These are phyloP conservation scores for Staurois parvus DNA, from an alignment of 2,797 vertebrate species.

Conservation along the genomic window DNA sequence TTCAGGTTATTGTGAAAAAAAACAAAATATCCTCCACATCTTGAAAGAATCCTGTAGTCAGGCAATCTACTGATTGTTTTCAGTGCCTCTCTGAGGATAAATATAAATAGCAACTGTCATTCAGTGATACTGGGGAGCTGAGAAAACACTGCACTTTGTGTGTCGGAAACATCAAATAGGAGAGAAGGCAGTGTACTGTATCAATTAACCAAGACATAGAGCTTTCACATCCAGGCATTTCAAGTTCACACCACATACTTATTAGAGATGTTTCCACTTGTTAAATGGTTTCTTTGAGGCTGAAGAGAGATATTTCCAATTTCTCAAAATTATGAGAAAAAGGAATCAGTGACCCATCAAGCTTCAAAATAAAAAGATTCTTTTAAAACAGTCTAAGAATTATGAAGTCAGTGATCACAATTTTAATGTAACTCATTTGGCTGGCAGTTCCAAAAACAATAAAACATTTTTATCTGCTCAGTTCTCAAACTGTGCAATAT, in stretches of 20 bases:
- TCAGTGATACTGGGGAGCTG: conserved; percentile 59
- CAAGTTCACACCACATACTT: conserved; percentile 71
- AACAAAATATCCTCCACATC: conserved; percentile 44
- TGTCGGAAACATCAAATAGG: conserved; percentile 65
- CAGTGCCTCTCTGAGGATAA: conserved; percentile 62
- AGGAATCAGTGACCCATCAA: not conserved
- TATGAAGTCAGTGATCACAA: no score
- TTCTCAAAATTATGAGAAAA: not conserved
- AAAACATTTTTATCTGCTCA: not conserved
- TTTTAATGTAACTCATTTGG: no score
- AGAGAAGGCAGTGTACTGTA: conserved; percentile 73
- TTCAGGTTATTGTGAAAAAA: conserved; percentile 40
- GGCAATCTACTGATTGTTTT: conserved; percentile 42
- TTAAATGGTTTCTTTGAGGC: conserved; percentile 79
- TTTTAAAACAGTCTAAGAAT: no score
- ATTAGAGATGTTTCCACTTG: conserved; percentile 76
- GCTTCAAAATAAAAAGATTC: no score
- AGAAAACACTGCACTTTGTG: conserved; percentile 38
- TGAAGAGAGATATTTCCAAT: conserved; percentile 17
- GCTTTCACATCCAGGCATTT: conserved; percentile 73
- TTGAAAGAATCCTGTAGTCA: conserved; percentile 35
- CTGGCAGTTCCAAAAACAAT: no score
- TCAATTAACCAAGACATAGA: conserved; percentile 77
- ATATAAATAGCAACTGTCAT: conserved; percentile 68
- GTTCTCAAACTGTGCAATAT: no score